Base-by-base conservation (phyloP, 2,113 vertebrate species). In the Albula glossodonta region DNA sequence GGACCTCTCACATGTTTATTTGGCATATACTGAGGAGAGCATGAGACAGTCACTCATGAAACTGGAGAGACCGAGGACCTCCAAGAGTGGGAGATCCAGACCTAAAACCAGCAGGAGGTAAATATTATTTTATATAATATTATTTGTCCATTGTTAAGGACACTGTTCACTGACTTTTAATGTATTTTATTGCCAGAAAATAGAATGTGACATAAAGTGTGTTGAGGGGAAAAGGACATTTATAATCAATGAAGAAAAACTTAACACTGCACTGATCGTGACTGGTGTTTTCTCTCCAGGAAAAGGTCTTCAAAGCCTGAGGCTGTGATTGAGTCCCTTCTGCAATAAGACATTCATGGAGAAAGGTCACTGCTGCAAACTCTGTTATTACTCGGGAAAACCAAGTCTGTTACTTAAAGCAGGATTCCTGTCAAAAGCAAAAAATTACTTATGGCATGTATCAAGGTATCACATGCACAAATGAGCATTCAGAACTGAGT, bases 11-110 rank as follows among this genome's bases (percentile, higher is more conserved):
- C 97, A 98, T 0, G 97, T 99, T 86, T 99, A 99, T 91, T 93
- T 99, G 53, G 98, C 97, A 84, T 99, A 99, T 89, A 99, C 98
- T 0, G 98, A 99, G 89, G 98, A 99, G 89, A 99, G 98, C 91
- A 95, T 99, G 91, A 96, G 97, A 78, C 98, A 99, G 91, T 99
- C 98, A 11, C 91, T 99, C 90, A 97, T 99, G 98, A 99, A 97
- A 85, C 91, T 99, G 74, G 98, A 99, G 91, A 96, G 98, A 89
- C 98, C 98, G 0, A 96, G 95, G 84, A 98, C 98, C 70, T 98
- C 98, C 22, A 99, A 99, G 93, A 97, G 96, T 88, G 93, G 93
- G 89, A 98, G 96, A 90, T 96, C 96, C 77, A 96, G 97, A 90
- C 97, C 97, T 81, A 99, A 98, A 94, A 98, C 96, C 0, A 96